phyloP scores from a whole-genome alignment of 2,888 invertebrate genomes.

The Anorthoa munda region DNA sequence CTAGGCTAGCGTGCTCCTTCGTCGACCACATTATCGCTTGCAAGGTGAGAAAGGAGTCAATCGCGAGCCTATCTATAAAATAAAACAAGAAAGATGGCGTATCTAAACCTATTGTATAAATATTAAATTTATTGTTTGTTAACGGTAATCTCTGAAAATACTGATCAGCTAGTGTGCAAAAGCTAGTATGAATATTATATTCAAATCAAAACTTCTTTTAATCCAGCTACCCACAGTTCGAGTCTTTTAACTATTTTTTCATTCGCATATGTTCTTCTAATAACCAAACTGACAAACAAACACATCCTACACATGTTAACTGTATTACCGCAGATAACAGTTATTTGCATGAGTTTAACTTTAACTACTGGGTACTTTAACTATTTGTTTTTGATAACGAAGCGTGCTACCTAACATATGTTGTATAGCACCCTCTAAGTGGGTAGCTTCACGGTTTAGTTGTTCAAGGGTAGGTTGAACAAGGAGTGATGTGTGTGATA shows the following conservation, averaged over 20 bases:
- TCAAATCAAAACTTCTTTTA: not conserved
- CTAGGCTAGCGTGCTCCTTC: not conserved
- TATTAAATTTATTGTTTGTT: too few species aligned
- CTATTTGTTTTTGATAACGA: constrained; percentile 57
- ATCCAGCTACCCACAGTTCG: not conserved
- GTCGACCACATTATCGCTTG: not conserved
- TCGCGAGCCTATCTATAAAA: not conserved
- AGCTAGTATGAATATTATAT: too few species aligned
- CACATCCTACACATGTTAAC: constrained; percentile 58
- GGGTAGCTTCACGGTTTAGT: constrained; percentile 36
- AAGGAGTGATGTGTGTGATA: constrained; percentile 28
- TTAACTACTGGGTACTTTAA: constrained; percentile 48
- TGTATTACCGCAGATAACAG: constrained; percentile 56
- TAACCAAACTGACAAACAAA: constrained; percentile 46
- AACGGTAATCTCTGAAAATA: too few species aligned
- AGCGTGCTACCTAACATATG: constrained; percentile 49
- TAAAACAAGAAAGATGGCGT: too few species aligned
- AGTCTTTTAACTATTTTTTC: not conserved
- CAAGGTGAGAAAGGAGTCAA: not conserved
- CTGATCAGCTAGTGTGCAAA: too few species aligned
- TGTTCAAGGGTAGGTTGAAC: constrained; percentile 17
- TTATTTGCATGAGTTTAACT: constrained; percentile 61
- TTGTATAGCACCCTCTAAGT: constrained; percentile 40
- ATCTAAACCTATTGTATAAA: too few species aligned
- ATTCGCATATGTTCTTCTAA: constrained; percentile 33